A percentile compares a stretch with the other conserved stretches of the same genome.
Evolutionary conservation across 2,113 vertebrate genomes (phyloP).

Genomic region (Psephotus haematonotus): DNA sequence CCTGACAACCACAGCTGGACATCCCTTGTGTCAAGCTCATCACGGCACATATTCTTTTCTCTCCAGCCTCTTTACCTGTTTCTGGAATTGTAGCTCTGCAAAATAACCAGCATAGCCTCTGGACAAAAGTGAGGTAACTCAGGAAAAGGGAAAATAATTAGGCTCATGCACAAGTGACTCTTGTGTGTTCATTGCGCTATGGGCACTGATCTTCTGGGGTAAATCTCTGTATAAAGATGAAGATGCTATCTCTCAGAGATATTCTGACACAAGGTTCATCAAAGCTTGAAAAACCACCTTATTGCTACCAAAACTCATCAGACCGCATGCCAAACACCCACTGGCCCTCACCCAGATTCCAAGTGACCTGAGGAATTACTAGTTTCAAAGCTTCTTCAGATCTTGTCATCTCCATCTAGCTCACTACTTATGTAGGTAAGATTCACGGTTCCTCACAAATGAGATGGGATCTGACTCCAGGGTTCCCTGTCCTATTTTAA

Average conservation of each 20-base stretch:
- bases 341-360: conserved; percentile 25
- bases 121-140: not conserved
- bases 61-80: not conserved
- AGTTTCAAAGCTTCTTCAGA: conserved; percentile 32
- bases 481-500: not conserved
- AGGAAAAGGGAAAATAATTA: not conserved
- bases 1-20: not conserved
- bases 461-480: not conserved
- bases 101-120: not conserved
- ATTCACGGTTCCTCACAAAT: not conserved
- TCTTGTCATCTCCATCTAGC: not conserved
- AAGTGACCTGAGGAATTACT: not conserved
- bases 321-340: not conserved
- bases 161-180: not conserved
- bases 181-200: not conserved
- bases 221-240: not conserved
- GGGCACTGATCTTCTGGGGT: not conserved
- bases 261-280: not conserved
- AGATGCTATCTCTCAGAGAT: not conserved
- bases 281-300: not conserved
- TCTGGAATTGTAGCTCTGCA: not conserved
- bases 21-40: not conserved
- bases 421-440: not conserved
- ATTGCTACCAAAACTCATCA: not conserved
- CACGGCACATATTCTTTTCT: rapidly evolving